Evolutionary conservation across 64 coral and sea anemone genomes (phyloP).

Genomic region (Actinia tenebrosa): DNA sequence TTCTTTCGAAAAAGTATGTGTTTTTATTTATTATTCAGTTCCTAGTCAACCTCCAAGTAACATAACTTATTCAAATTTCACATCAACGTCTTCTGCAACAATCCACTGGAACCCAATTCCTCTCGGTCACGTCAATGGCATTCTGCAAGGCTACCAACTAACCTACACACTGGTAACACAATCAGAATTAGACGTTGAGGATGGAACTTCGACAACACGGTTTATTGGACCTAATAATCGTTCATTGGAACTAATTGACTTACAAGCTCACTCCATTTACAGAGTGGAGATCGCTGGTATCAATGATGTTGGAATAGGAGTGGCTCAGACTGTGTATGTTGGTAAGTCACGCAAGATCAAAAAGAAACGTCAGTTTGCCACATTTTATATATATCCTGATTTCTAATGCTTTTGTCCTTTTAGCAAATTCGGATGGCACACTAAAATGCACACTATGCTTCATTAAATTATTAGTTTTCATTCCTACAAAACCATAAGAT

Average conservation of each 20-base stretch:
- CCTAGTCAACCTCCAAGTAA: constrained; percentile 31
- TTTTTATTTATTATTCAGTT: constrained; percentile 16
- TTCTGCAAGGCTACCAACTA: constrained; percentile 48
- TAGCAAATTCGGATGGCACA: no score
- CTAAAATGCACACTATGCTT: no score
- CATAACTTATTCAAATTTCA: constrained; percentile 30
- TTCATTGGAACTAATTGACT: neutral
- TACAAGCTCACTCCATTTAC: constrained; percentile 26
- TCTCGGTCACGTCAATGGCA: constrained; percentile 49
- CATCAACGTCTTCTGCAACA: constrained; percentile 30
- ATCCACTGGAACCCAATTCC: constrained; percentile 57
- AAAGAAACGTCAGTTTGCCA: no score
- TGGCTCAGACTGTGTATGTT: neutral
- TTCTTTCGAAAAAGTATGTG: no score
- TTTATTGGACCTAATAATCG: neutral
- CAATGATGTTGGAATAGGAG: neutral
- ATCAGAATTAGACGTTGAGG: neutral
- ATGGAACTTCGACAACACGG: neutral
- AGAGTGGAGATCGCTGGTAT: constrained; percentile 24
- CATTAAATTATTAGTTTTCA: no score
- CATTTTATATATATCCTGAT: no score
- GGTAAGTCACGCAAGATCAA: neutral
- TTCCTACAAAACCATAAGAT: no score
- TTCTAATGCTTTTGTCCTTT: no score
- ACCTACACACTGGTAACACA: constrained; percentile 28